These are phyloP conservation scores for Charina bottae DNA, from an alignment of 2,113 vertebrate genomes.

Conservation along the genomic window DNA sequence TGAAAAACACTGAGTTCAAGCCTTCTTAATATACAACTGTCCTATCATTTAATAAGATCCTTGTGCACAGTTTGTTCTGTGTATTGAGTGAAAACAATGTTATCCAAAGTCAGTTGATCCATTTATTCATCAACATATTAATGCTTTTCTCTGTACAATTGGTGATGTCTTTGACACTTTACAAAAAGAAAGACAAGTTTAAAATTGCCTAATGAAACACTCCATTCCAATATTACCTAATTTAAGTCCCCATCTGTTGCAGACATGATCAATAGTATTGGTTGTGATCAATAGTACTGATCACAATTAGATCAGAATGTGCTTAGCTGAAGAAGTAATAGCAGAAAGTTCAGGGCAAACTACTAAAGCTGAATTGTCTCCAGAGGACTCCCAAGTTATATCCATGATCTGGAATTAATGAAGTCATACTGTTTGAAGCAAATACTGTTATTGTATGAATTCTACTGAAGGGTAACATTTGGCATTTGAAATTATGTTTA, in stretches of 20 bases:
- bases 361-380: neutral
- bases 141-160: conserved; percentile 49
- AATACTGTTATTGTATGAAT: neutral
- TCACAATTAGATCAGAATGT: conserved; percentile 48
- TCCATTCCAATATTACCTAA: conserved; percentile 21
- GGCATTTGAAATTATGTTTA: neutral
- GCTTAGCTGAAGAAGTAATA: neutral
- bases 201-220: conserved; percentile 48
- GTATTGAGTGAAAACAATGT: conserved; percentile 48
- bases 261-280: conserved; percentile 49
- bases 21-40: conserved; percentile 51
- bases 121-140: conserved; percentile 34
- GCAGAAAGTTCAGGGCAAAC: neutral
- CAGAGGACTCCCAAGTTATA: neutral
- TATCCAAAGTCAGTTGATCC: conserved; percentile 39
- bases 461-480: neutral
- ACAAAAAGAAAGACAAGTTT: conserved; percentile 45
- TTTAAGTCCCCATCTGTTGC: conserved; percentile 48
- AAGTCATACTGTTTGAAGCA: neutral
- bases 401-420: neutral
- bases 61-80: conserved; percentile 36
- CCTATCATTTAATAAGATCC: conserved; percentile 35
- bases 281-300: no score
- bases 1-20: neutral
- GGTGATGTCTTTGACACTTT: conserved; percentile 34